These are phyloP conservation scores for Aromia moschata DNA, from an alignment of 2,888 invertebrate genomes.

Conservation along the genomic window DNA sequence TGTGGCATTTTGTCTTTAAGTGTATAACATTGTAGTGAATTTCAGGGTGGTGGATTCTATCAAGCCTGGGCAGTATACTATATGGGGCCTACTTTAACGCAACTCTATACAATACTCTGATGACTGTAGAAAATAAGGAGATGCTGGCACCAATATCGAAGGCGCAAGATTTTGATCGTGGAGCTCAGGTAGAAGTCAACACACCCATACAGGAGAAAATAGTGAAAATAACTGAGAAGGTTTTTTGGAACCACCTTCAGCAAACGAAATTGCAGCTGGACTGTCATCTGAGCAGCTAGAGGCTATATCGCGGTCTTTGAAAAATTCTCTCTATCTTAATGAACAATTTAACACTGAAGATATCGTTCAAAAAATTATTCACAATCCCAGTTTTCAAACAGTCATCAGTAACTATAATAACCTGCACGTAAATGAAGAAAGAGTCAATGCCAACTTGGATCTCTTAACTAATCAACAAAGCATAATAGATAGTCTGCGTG, in stretches of 20 bases:
- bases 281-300: conserved; percentile 59
- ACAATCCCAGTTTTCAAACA: conserved; percentile 51
- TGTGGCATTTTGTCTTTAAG: conserved; percentile 43
- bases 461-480: conserved; percentile 39
- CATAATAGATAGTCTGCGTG: conserved; percentile 45
- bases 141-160: conserved; percentile 36
- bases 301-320: conserved; percentile 57
- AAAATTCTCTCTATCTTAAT: conserved; percentile 46
- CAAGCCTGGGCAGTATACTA: conserved; percentile 49
- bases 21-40: conserved; percentile 44
- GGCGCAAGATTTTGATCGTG: conserved; percentile 49
- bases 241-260: conserved; percentile 40
- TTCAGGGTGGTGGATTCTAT: conserved; percentile 59
- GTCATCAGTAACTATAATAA: conserved; percentile 41
- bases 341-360: conserved; percentile 55
- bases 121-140: conserved; percentile 49
- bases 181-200: conserved; percentile 1
- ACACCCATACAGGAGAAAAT: conserved; percentile 48
- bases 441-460: conserved; percentile 20
- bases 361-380: conserved; percentile 58
- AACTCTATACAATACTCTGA: conserved; percentile 21
- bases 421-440: conserved; percentile 9
- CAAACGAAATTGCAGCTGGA: conserved; percentile 41
- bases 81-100: conserved; percentile 34
- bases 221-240: conserved; percentile 50